Percentiles rank a stretch among this genome's conserved stretches.
phyloP scores from a whole-genome alignment of 2,113 vertebrate genomes.

The Numenius arquata region DNA sequence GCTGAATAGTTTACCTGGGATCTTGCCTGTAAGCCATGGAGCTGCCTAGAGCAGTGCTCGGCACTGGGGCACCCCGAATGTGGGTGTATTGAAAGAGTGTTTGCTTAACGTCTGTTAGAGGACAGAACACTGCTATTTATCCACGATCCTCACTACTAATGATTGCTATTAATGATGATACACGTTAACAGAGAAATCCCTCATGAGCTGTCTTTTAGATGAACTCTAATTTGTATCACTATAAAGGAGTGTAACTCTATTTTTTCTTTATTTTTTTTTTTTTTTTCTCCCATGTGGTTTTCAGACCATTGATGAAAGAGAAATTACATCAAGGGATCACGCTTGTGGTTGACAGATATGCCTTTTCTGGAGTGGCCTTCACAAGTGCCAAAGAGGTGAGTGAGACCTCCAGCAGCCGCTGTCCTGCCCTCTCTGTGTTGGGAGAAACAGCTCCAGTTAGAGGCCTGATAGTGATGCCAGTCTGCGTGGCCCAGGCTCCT shows the following conservation, averaged over 20 bases:
- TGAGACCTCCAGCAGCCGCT: not conserved
- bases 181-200: not conserved
- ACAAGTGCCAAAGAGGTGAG: slow-evolving; percentile 91
- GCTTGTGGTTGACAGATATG: slow-evolving; percentile 90
- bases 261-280: not conserved
- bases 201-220: not conserved
- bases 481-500: not conserved
- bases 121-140: not conserved
- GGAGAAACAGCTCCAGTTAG: not conserved
- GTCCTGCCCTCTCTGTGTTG: not conserved
- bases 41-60: not conserved
- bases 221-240: not conserved
- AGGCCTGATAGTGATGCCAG: accelerated
- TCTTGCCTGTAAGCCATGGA: not conserved
- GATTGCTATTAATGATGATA: not conserved
- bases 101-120: not conserved
- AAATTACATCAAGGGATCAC: slow-evolving; percentile 87
- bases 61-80: not conserved
- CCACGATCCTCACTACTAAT: accelerated
- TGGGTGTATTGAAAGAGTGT: not conserved
- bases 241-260: not conserved
- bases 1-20: not conserved
- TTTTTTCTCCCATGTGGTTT: not conserved
- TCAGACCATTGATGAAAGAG: slow-evolving; percentile 75
- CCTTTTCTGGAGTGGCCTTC: slow-evolving; percentile 96